These are phyloP conservation scores for Scatophagus argus DNA, from an alignment of 2,113 vertebrate species.

Conservation along the genomic window DNA sequence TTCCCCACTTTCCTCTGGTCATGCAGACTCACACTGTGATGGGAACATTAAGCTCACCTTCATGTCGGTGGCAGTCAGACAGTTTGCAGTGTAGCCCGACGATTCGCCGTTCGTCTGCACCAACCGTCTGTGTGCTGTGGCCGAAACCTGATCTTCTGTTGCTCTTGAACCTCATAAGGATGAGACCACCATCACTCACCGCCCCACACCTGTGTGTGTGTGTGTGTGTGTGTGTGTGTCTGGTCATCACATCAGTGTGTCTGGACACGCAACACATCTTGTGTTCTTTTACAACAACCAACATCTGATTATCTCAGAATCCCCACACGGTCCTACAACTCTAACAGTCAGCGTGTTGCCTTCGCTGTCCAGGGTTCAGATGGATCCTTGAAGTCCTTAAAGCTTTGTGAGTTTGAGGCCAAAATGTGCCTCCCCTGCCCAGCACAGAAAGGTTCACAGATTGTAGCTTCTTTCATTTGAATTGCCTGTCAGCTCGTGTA, in stretches of 20 bases:
- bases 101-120: neutral
- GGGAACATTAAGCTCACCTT: neutral
- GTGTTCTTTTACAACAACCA: neutral
- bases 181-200: slow-evolving; percentile 13
- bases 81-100: neutral
- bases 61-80: neutral
- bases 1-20: no score
- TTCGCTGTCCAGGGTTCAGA: no score
- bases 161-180: slow-evolving; percentile 1
- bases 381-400: no score
- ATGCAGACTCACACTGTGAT: neutral
- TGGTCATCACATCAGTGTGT: slow-evolving; percentile 1
- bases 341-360: neutral
- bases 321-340: neutral
- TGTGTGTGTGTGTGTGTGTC: slow-evolving; percentile 12
- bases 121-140: neutral
- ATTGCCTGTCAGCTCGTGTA: no score
- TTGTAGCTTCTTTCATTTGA: no score
- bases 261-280: neutral
- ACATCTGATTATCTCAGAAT: neutral
- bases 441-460: no score
- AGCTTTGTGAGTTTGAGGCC: no score
- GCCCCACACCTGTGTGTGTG: slow-evolving; percentile 11
- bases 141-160: neutral
- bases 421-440: no score